Base-by-base conservation (phyloP, 2,888 invertebrate species). In the Cataglyphis rosenhaueri region DNA sequence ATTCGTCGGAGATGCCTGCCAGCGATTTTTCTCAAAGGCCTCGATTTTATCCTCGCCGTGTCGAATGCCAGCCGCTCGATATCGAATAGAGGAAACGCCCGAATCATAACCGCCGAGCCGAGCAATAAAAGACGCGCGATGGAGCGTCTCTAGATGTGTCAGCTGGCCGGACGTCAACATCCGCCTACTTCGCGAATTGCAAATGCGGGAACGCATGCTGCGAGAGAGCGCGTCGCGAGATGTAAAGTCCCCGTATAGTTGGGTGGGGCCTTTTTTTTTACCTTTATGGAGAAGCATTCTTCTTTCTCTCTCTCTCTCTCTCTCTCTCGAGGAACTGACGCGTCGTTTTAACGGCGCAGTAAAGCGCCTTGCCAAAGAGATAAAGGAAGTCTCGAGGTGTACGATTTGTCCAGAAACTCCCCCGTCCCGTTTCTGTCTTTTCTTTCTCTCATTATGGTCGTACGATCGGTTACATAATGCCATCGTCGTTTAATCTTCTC, bases 31-130 rank as follows among this genome's bases (percentile, higher is more conserved):
- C 88, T 88, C 78, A 79, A 85, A 84, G 85, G 82, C 82, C 71
- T 52, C 85, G 88, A 89, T 89, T 89, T 89, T 89, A 87, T 89
- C 84, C 86, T 85, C 84, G 83, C 41, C 85, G 81, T 75, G 78
- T 81, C 83, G 87, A 87, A 83, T 66, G 70, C 66, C 74, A 32
- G 52, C 84, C 38, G 68, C 21, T 21, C 66, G 85, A 82, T 85
- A 85, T 88, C 75, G 35, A 52, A 88, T 86, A 84, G 83, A 57
- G 84, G 79, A 84, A 85, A 68, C 57, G 78, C 84, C 84, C 84
- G 87, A 89, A 89, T 90, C 86, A 86, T 75, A 83, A 73, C 61
- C 29, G 38, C 61, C 29, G 29, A 29, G 79, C 68, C 82, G 76
- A 35, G 35, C 35, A 35, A 35, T 85, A 85, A 84, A 86, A 21